phyloP scores from a whole-genome alignment of 2,888 invertebrate species.

The Microchrysa polita region DNA sequence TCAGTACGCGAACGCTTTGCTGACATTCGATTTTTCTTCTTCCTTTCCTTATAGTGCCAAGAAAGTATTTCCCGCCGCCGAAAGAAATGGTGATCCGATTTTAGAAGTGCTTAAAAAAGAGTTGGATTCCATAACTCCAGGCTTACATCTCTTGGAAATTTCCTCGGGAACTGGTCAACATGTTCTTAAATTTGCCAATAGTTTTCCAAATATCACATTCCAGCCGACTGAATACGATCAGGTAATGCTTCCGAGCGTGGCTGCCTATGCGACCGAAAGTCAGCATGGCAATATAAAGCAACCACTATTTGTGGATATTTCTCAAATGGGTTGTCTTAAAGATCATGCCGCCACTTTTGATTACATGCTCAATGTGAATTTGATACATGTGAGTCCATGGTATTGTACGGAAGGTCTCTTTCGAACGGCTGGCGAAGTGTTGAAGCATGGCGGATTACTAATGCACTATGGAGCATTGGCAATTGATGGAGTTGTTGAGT shows the following conservation, averaged over 20 bases:
- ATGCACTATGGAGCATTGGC: conserved; percentile 90
- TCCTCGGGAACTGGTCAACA: conserved; percentile 89
- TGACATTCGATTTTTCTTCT: background rate
- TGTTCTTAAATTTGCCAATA: conserved; percentile 77
- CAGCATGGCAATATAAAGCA: conserved; percentile 72
- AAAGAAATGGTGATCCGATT: conserved; percentile 80
- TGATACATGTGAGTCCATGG: conserved; percentile 87
- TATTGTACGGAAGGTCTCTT: conserved; percentile 80
- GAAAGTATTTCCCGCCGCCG: conserved; percentile 70
- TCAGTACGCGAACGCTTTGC: background rate
- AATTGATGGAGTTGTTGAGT: conserved; percentile 78
- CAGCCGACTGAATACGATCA: conserved; percentile 83
- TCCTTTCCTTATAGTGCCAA: conserved; percentile 17
- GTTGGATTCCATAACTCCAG: conserved; percentile 65
- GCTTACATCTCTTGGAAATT: conserved; percentile 73
- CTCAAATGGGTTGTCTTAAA: conserved; percentile 62
- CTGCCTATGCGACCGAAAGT: conserved; percentile 68
- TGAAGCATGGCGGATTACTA: conserved; percentile 76
- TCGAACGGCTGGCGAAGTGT: conserved; percentile 72
- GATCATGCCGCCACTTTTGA: conserved; percentile 68
- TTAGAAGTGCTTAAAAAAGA: conserved; percentile 74
- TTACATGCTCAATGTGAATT: conserved; percentile 83
- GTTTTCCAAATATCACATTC: conserved; percentile 78
- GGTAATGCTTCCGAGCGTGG: conserved; percentile 69
- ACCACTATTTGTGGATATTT: conserved; percentile 75